Conservation (phyloP, 2,888 invertebrate species). For the Apoda limacodes region DNA sequence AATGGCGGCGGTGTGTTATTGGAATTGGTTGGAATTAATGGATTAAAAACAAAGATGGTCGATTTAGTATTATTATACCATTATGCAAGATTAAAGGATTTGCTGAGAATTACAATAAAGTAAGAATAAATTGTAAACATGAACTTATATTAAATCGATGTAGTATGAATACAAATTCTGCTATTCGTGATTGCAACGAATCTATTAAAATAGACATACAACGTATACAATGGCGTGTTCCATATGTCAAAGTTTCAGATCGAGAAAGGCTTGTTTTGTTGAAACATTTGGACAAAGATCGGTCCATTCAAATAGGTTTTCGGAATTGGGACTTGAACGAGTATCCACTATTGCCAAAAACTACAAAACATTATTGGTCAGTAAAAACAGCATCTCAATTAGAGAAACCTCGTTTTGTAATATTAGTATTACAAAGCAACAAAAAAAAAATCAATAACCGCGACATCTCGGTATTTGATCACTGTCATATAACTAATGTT, state of each 20-base stretch:
- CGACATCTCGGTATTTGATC: constrained; percentile 17
- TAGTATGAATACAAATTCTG: constrained; percentile 25
- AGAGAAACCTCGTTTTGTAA: constrained; percentile 35
- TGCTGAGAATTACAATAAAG: constrained; percentile 34
- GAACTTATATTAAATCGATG: constrained; percentile 34
- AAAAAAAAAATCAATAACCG: too few relatives aligned
- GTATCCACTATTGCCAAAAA: too few relatives aligned
- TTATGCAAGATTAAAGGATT: too few relatives aligned
- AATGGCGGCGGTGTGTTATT: too few relatives aligned
- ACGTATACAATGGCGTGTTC: constrained; percentile 15
- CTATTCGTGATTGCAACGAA: constrained; percentile 9
- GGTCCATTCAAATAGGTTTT: constrained; percentile 17
- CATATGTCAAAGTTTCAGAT: constrained; percentile 20
- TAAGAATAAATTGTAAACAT: constrained; percentile 36
- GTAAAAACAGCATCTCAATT: constrained; percentile 28
- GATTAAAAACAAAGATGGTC: too few relatives aligned
- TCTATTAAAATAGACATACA: constrained; percentile 14
- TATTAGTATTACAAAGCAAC: constrained; percentile 26
- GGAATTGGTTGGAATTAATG: too few relatives aligned
- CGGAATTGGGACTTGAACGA: constrained; percentile 36
- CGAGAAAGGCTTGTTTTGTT: constrained; percentile 7
- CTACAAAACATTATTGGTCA: too few relatives aligned
- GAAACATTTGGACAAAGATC: too few relatives aligned
- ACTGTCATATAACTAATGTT: constrained; percentile 15
- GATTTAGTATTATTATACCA: too few relatives aligned